These are phyloP conservation scores for Papilio elwesi DNA, from an alignment of 2,888 invertebrate genomes.

Conservation along the genomic window DNA sequence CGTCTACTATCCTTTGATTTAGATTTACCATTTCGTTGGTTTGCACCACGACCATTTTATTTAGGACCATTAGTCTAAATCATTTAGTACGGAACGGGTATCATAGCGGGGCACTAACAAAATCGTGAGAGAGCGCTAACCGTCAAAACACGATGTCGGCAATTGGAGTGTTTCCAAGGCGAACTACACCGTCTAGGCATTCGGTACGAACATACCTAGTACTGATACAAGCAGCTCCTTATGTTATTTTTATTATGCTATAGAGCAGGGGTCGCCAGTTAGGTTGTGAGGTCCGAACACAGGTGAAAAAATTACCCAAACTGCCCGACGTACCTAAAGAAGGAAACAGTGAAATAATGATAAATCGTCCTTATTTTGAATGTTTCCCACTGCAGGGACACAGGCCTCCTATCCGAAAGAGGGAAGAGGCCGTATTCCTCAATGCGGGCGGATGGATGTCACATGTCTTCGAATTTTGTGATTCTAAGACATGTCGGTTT, in stretches of 20 bases:
- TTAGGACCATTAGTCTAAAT: neutral
- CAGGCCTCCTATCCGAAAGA: too few species aligned
- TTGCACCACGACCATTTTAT: neutral
- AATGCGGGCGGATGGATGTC: too few species aligned
- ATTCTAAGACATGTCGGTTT: too few species aligned
- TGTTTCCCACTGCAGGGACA: too few species aligned
- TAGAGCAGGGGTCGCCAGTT: neutral
- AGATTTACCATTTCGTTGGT: neutral
- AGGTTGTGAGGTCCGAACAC: too few species aligned
- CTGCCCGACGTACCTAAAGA: too few species aligned
- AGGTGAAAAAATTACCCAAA: too few species aligned
- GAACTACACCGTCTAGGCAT: conserved; percentile 19
- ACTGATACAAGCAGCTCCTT: neutral
- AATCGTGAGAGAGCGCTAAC: conserved; percentile 51
- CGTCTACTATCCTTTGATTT: neutral
- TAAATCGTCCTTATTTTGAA: too few species aligned
- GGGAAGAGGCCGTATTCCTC: too few species aligned
- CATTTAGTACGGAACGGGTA: neutral
- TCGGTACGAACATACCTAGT: neutral
- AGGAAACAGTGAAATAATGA: too few species aligned
- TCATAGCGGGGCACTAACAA: neutral
- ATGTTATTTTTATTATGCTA: neutral
- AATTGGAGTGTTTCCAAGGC: conserved; percentile 30
- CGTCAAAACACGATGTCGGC: conserved; percentile 45
- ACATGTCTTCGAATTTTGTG: too few species aligned